phyloP scores from a whole-genome alignment of 2,888 invertebrate genomes.

The Hecatera dysodea region DNA sequence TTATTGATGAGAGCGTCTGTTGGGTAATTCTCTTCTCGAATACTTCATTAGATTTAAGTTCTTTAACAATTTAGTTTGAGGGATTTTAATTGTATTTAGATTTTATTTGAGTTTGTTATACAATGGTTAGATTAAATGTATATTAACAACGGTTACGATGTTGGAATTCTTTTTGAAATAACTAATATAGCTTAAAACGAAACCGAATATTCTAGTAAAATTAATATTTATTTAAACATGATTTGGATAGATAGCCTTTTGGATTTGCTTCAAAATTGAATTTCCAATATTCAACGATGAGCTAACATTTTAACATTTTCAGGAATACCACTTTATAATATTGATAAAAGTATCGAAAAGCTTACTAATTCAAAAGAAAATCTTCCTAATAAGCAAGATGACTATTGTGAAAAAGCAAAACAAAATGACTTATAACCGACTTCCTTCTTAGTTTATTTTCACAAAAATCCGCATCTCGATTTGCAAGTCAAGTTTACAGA shows the following conservation, averaged over 20 bases:
- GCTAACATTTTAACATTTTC: background rate
- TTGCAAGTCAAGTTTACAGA: slow-evolving; percentile 3
- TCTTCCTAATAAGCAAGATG: too few species aligned
- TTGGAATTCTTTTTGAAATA: slow-evolving; percentile 11
- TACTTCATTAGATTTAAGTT: slow-evolving; percentile 66
- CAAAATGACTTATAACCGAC: background rate
- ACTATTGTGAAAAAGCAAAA: too few species aligned
- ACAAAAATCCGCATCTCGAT: background rate
- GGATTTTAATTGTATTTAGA: slow-evolving; percentile 28
- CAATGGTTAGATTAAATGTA: slow-evolving; percentile 1
- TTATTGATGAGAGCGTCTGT: slow-evolving; percentile 72
- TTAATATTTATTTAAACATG: background rate
- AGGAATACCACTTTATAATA: background rate
- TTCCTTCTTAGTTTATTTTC: background rate
- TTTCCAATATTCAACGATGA: background rate
- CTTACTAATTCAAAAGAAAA: background rate
- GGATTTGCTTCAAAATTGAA: too few species aligned
- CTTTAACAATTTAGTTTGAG: slow-evolving; percentile 22
- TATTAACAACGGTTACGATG: background rate
- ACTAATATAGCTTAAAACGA: background rate
- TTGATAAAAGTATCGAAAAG: background rate
- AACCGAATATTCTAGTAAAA: background rate
- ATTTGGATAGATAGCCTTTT: background rate
- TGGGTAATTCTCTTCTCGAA: slow-evolving; percentile 62
- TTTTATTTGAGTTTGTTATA: slow-evolving; percentile 8